phyloP scores from a whole-genome alignment of 1,140 invertebrate species.

The Carposina sasakii region DNA sequence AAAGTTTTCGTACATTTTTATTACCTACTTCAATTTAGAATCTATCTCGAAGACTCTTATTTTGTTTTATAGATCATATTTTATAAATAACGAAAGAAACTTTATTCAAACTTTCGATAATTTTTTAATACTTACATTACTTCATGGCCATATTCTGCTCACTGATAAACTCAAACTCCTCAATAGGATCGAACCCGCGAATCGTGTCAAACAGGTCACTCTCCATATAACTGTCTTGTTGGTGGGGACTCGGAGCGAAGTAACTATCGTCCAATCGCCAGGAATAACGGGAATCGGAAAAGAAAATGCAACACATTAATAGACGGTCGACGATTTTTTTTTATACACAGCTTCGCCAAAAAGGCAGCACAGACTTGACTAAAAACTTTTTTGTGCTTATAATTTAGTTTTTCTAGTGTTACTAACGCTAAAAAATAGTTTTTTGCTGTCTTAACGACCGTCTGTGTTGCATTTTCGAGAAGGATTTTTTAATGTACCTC shows the following conservation, averaged over 20 bases:
- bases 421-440: slow-evolving; percentile 18
- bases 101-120: too few species aligned
- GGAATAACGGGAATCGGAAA: slow-evolving; percentile 54
- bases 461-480: slow-evolving; percentile 70
- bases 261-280: slow-evolving; percentile 37
- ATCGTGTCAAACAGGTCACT: slow-evolving; percentile 69
- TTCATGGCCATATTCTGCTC: slow-evolving; percentile 54
- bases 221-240: slow-evolving; percentile 52
- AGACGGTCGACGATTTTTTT: slow-evolving; percentile 44
- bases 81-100: too few species aligned
- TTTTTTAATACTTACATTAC: slow-evolving; percentile 42
- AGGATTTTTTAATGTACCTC: slow-evolving; percentile 12
- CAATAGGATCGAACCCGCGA: slow-evolving; percentile 65
- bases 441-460: slow-evolving; percentile 48
- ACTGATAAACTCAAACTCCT: slow-evolving; percentile 53
- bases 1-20: too few species aligned
- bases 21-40: too few species aligned
- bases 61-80: too few species aligned
- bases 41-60: too few species aligned
- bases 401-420: slow-evolving; percentile 13
- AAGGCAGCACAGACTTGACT: slow-evolving; percentile 62
- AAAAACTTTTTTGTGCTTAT: slow-evolving; percentile 11
- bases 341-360: slow-evolving; percentile 47
- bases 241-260: slow-evolving; percentile 67
- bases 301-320: slow-evolving; percentile 66